Base-by-base conservation (phyloP, 1,140 invertebrate genomes). In the Zaprionus ornatus region DNA sequence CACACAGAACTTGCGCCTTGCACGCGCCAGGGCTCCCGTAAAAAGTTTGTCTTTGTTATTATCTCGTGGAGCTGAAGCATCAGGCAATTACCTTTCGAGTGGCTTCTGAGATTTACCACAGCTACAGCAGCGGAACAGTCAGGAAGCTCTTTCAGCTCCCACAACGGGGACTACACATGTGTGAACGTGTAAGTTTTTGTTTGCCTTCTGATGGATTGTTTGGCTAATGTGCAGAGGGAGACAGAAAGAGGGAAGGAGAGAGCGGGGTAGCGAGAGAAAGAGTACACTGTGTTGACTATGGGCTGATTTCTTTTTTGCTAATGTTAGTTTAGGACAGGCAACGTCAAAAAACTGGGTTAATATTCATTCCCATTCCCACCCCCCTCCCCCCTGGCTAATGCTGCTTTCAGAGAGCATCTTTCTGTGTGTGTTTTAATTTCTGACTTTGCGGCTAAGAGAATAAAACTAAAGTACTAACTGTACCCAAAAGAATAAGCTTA, bases 41-140 rank as follows among this genome's bases (percentile, higher is more conserved):
- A 78, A 88, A 88, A 88, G 80, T 88, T 88, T 90, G 79, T 72
- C 78, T 81, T 88, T 90, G 85, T 88, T 87, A 90, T 90, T 84
- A 90, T 77, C 70, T 72, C 57, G 70, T 78, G 84, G 55, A 75
- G 81, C 85, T 90, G 65, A 82, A 88, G 79, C 79, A 90, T 71
- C 76, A 77, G 64, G 76, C 85, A 86, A 90, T 90, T 90, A 90
- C 86, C 85, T 81, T 77, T 86, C 76, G 86, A 90, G 86, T 90
- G 70, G 75, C 79, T 79, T 76, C 79, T 79, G 84, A 87, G 84
- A 87, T 87, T 87, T 74, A 59, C 57, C 59, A 23, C 27, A 12
- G 56, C 71, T 32, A 32, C 4, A 25, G 55, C 54, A 21, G 54
- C 2, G 5, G 37, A 4, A 40, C 6, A 23, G n/a, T 15, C 3